Percentiles rank a stretch among this genome's conserved stretches.
phyloP scores from a whole-genome alignment of 92 coral and sea anemone species.

The Ricordea florida region DNA sequence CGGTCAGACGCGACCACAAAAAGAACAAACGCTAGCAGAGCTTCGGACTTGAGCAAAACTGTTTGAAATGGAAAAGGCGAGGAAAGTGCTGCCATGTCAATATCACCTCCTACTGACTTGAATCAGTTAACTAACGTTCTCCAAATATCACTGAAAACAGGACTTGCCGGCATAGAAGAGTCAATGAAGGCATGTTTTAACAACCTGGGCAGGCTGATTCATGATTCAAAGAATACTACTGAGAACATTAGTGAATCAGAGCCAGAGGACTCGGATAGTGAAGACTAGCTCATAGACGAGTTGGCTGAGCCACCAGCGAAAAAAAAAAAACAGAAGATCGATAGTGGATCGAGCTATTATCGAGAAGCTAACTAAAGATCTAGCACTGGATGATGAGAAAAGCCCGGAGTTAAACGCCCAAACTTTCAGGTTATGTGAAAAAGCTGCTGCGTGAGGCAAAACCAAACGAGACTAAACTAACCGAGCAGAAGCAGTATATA shows the following conservation, averaged over 20 bases:
- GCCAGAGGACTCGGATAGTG: background rate
- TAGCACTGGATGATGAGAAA: constrained; percentile 4
- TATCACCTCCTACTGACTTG: background rate
- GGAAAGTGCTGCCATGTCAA: background rate
- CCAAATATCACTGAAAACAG: background rate
- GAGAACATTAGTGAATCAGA: background rate
- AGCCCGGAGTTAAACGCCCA: background rate
- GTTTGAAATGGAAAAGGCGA: background rate
- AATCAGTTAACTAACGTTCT: background rate
- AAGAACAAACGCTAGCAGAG: background rate
- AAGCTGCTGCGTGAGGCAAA: background rate
- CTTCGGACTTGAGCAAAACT: background rate
- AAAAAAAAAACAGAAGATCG: background rate
- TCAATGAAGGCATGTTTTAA: background rate
- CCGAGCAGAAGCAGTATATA: background rate
- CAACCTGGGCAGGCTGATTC: background rate
- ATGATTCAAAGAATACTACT: background rate
- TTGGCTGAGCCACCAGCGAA: background rate
- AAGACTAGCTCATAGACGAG: background rate
- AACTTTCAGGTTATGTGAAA: background rate
- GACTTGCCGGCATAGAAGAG: background rate
- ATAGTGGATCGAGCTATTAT: background rate
- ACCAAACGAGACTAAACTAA: background rate
- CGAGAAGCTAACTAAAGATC: constrained; percentile 6
- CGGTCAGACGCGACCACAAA: background rate